Percentiles rank a stretch among this genome's conserved stretches.
Conservation (phyloP, 2,113 vertebrate species). For the Oryzias curvinotus region DNA sequence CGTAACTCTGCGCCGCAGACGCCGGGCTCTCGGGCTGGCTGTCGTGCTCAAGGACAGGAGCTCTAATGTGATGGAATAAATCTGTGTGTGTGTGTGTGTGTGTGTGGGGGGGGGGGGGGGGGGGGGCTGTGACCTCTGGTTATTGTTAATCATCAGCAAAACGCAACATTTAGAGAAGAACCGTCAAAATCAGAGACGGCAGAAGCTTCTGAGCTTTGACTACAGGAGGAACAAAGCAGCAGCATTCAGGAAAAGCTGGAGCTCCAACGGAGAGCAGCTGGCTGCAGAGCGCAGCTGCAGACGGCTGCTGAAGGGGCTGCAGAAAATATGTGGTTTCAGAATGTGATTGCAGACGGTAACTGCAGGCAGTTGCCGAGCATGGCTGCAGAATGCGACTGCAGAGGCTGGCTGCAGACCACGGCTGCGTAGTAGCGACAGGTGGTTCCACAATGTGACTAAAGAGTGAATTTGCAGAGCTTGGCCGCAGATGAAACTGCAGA, state of each 20-base stretch:
- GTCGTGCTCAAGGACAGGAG: conserved; percentile 40
- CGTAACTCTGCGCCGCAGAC: conserved; percentile 50
- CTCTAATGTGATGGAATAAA: conserved; percentile 39
- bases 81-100: conserved; percentile 17
- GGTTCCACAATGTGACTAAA: too few species aligned
- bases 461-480: conserved; percentile 53
- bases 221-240: too few species aligned
- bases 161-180: conserved; percentile 1
- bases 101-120: not conserved
- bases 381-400: conserved; percentile 63
- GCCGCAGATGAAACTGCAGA: too few species aligned
- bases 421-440: too few species aligned
- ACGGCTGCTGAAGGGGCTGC: too few species aligned
- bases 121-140: conserved; percentile 9
- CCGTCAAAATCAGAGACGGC: not conserved
- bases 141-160: conserved; percentile 21
- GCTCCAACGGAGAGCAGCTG: too few species aligned
- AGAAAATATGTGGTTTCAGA: conserved; percentile 1
- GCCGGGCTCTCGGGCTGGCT: conserved; percentile 29
- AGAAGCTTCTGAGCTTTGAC: not conserved
- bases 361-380: too few species aligned
- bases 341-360: conserved; percentile 10
- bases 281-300: too few species aligned
- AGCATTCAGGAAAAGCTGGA: too few species aligned
- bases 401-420: too few species aligned